Evolutionary conservation across 1,140 invertebrate species (phyloP).

Genomic region (Anoplophora glabripennis): DNA sequence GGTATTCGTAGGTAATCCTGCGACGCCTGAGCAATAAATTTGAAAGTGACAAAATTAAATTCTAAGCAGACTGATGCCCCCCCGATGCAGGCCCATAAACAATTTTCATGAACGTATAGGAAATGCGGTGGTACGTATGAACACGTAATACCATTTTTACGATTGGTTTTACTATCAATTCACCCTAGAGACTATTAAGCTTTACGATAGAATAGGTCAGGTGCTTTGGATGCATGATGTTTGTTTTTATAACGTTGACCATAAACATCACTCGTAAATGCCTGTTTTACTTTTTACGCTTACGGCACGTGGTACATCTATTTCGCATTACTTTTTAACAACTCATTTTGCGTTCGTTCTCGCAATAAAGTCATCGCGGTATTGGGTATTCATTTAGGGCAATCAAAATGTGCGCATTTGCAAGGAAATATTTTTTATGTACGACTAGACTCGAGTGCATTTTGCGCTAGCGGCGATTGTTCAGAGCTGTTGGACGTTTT

Average conservation of each 20-base stretch:
- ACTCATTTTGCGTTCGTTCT: no score
- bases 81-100: conserved; percentile 5
- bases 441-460: no score
- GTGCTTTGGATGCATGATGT: conserved; percentile 25
- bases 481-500: no score
- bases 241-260: conserved; percentile 25
- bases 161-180: conserved; percentile 39
- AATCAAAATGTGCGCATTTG: no score
- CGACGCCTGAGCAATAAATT: no score
- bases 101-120: conserved; percentile 23
- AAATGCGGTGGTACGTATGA: conserved; percentile 11
- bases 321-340: no score
- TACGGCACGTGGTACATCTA: background rate
- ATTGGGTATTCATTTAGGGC: no score
- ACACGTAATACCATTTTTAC: conserved; percentile 34
- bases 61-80: background rate
- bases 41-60: no score
- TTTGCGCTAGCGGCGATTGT: no score
- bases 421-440: no score
- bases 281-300: conserved; percentile 25
- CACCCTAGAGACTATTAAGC: conserved; percentile 36
- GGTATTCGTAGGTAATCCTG: no score
- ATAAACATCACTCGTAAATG: conserved; percentile 31
- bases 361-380: no score
- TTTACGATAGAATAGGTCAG: conserved; percentile 37